A percentile compares a stretch with the other conserved stretches of the same genome.
Conservation (phyloP, 2,113 vertebrate species). For the Otus sunia region DNA sequence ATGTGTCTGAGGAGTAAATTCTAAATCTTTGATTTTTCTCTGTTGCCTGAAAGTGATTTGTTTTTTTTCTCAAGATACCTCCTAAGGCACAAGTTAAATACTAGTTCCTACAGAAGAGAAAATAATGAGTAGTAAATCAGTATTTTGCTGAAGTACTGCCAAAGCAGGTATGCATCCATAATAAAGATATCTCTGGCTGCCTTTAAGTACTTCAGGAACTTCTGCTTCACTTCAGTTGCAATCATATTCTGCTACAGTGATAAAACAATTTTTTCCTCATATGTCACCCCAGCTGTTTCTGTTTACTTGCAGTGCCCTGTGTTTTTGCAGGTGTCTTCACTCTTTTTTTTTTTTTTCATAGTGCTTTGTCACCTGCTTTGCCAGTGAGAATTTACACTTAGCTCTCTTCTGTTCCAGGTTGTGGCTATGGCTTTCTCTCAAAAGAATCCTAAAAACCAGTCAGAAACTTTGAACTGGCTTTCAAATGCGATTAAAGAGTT, state of each 20-base stretch:
- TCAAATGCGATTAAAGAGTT: conserved; percentile 98
- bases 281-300: background rate
- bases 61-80: background rate
- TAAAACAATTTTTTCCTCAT: background rate
- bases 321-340: background rate
- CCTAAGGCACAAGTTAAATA: background rate
- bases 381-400: background rate
- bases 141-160: background rate
- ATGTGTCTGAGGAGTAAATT: background rate
- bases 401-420: conserved; percentile 75
- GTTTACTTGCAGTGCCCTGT: background rate
- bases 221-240: background rate
- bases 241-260: background rate
- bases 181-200: background rate
- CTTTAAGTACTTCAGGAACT: background rate
- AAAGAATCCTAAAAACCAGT: conserved; percentile 99
- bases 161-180: background rate
- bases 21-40: background rate
- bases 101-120: background rate
- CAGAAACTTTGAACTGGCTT: conserved; percentile 95
- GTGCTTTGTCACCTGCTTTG: background rate
- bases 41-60: background rate
- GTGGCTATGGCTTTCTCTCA: conserved; percentile 92
- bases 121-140: background rate
- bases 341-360: background rate